phyloP scores from a whole-genome alignment of 2,797 vertebrate species.

The Sebastes minor region DNA sequence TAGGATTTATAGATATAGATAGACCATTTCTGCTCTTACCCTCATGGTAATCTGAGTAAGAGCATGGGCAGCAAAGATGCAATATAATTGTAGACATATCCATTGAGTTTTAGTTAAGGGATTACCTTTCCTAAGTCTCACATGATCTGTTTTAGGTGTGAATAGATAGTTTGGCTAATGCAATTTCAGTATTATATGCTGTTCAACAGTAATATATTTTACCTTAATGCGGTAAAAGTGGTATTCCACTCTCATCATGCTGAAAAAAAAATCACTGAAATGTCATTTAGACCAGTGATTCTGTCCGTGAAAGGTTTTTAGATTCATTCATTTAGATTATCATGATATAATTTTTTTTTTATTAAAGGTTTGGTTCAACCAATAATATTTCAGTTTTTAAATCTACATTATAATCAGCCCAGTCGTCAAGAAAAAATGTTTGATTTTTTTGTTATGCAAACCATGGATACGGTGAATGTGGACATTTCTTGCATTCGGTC shows the following conservation, averaged over 20 bases:
- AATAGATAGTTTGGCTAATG: not conserved
- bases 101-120: not conserved
- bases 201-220: not conserved
- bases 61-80: not conserved
- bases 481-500: too few species aligned
- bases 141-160: not conserved
- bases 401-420: too few species aligned
- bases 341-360: too few species aligned
- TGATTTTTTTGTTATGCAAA: too few species aligned
- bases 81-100: not conserved
- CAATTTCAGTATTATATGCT: not conserved
- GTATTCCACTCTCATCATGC: not conserved
- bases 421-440: too few species aligned
- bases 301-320: too few species aligned
- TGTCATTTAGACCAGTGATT: not conserved
- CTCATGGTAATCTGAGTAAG: constrained; percentile 8
- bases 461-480: too few species aligned
- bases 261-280: not conserved
- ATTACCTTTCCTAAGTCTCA: not conserved
- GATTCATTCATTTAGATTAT: too few species aligned
- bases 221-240: not conserved
- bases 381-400: too few species aligned
- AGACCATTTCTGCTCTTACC: not conserved
- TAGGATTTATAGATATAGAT: constrained; percentile 33
- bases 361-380: too few species aligned